phyloP scores from a whole-genome alignment of 2,113 vertebrate genomes.

The Abramis brama region DNA sequence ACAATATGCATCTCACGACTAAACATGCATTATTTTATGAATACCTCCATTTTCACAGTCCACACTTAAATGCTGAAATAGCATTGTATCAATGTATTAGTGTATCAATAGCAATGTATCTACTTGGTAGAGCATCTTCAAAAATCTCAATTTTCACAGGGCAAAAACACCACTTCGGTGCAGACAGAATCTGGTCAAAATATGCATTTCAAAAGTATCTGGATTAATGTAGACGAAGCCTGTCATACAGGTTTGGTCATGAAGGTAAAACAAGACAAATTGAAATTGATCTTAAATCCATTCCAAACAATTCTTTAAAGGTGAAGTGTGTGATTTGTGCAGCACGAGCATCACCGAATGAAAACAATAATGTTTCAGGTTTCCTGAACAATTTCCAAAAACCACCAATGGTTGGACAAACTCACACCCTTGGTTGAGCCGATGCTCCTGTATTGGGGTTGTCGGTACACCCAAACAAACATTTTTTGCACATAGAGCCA shows the following conservation, averaged over 20 bases:
- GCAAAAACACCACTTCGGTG: too few relatives aligned
- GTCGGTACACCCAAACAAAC: not conserved
- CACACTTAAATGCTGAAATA: too few relatives aligned
- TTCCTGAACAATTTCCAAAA: not conserved
- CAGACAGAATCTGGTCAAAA: too few relatives aligned
- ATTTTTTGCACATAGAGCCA: not conserved
- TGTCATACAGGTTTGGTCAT: not conserved
- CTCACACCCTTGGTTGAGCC: not conserved
- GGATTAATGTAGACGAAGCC: too few relatives aligned
- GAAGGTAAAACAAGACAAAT: not conserved
- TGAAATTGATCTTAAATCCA: not conserved
- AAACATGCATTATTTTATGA: too few relatives aligned
- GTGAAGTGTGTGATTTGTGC: not conserved
- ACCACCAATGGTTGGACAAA: not conserved
- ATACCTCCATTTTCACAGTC: too few relatives aligned
- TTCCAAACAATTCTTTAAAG: not conserved
- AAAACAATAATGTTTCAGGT: not conserved
- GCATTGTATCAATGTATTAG: too few relatives aligned
- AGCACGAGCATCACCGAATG: not conserved
- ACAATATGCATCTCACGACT: too few relatives aligned
- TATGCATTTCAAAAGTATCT: too few relatives aligned
- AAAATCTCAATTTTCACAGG: too few relatives aligned
- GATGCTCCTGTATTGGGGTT: not conserved
- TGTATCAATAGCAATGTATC: too few relatives aligned
- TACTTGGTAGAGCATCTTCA: too few relatives aligned